Evolutionary conservation across 2,797 vertebrate species (phyloP), one percentile per base, ranked within the genome.

Genomic region (Setipinna tenuifilis): DNA sequence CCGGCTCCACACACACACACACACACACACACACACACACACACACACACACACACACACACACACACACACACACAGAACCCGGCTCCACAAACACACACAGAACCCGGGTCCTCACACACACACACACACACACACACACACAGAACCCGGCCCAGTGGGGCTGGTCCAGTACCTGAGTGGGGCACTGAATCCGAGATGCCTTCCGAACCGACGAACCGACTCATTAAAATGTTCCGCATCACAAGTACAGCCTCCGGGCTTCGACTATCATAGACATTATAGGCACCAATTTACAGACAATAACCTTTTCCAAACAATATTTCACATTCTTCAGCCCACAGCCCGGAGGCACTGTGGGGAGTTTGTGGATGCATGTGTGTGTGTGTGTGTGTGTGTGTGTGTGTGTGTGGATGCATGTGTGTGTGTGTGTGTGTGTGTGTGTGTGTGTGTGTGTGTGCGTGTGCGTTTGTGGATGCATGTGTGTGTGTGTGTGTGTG

Each of bases 381-480:
- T 71, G 65, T 71, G 68, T 75, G 68, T 71, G 65, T 71, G 28
- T 71, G 65, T 71, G 65, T 14, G 62, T 28, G 62, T 31, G 62
- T 68, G 62, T 68, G 23, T 68, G 62, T 68, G 62, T 31, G 25
- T 25, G 61, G 0, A 21, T 21, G 19, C n/a, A 1, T 71, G 25
- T 71, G 65, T 71, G 65, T 35, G 28, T 71, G 28, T 71, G 14
- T 71, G n/a, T 14, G 28, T 31, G 23, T 78, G 31, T 78, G 31
- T 78, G 71, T 78, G 71, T 78, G 61, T 62, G 61, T 62, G 61
- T 62, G 61, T 62, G 61, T 62, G 61, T 62, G n/a, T 62, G n/a
- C 25, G 68, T 75, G 68, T 75, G 68, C 35, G 68, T 75, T 14
- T 75, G 14, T 75, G 68, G 35, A 28, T 75, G 28, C 35, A 23